Evolutionary conservation across 2,113 vertebrate genomes (phyloP).

Genomic region (Pelodiscus sinensis): DNA sequence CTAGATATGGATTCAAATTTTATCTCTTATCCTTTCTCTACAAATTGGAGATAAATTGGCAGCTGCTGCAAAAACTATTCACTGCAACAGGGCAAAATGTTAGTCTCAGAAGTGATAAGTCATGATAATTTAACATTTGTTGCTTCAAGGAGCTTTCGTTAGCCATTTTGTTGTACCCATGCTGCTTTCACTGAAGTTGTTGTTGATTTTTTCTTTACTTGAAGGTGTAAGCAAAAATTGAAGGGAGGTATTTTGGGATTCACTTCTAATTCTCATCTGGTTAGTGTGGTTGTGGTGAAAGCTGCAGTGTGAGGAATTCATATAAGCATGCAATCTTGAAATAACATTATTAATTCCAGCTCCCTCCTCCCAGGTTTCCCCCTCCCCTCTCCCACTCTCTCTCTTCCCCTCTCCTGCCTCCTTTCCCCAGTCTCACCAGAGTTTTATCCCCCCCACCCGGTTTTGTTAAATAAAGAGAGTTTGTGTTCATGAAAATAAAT

Average conservation of each 20-base stretch:
- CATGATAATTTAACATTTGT: not conserved
- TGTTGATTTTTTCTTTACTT: not conserved
- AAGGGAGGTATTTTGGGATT: not conserved
- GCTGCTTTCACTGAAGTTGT: not conserved
- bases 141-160: not conserved
- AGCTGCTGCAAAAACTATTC: not conserved
- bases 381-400: too few species aligned
- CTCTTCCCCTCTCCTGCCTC: too few species aligned
- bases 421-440: too few species aligned
- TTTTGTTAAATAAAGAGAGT: too few species aligned
- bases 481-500: too few species aligned
- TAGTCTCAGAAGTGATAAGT: not conserved
- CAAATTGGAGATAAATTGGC: not conserved
- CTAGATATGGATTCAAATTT: not conserved
- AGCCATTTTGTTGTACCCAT: accelerated
- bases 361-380: too few species aligned
- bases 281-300: not conserved
- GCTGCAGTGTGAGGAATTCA: not conserved
- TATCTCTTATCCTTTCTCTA: not conserved
- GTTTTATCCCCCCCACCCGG: too few species aligned
- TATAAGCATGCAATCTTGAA: not conserved
- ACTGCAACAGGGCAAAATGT: not conserved
- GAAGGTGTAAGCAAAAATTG: not conserved
- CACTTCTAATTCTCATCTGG: not conserved
- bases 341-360: not conserved